Evolutionary conservation across 2,888 invertebrate genomes (phyloP), one percentile per base, ranked within the genome.

Genomic region (Labia minor): DNA sequence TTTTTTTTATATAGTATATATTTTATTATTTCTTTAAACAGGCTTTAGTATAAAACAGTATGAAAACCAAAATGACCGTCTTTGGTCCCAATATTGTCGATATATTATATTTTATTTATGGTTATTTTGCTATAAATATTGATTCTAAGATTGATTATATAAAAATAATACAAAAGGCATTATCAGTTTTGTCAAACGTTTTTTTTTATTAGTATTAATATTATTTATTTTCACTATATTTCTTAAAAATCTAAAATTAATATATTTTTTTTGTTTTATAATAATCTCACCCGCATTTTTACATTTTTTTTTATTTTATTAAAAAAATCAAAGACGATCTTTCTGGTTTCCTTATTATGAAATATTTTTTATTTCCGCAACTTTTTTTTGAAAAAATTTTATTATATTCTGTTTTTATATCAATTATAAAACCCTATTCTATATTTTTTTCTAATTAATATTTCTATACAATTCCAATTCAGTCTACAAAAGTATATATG

Each of bases 101-200:
- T 49, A 49, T 49, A 49, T 49, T 49, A 33, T 33, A 33, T 33
- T 8, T 8, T 33, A 33, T 33, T 8, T 33, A 49, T 49, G 14
- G 14, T 49, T 49, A 49, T 49, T 8, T 49, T 49, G 16, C 14
- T 49, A 49, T 49, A 8, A 33, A 8, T 33, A 49, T 49, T 49
- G 49, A 49, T 49, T n/a, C 49, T 49, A 49, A 49, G n/a, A 8
- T 49, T 49, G 49, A 49, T n/a, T n/a, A 49, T 49, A 49, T 49
- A 49, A 49, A 49, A 49, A 49, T 49, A 49, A 49, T 49, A 49
- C 49, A 16, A 49, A 49, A 49, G 49, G 49, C 49, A 49, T 49
- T 14, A 49, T 49, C 49, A 49, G 49, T 49, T n/a, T 8, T 49
- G 49, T 49, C n/a, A n/a, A n/a, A 49, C 49, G 49, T 49, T 8